Evolutionary conservation across 2,113 vertebrate genomes (phyloP).

Genomic region (Poecile atricapillus): DNA sequence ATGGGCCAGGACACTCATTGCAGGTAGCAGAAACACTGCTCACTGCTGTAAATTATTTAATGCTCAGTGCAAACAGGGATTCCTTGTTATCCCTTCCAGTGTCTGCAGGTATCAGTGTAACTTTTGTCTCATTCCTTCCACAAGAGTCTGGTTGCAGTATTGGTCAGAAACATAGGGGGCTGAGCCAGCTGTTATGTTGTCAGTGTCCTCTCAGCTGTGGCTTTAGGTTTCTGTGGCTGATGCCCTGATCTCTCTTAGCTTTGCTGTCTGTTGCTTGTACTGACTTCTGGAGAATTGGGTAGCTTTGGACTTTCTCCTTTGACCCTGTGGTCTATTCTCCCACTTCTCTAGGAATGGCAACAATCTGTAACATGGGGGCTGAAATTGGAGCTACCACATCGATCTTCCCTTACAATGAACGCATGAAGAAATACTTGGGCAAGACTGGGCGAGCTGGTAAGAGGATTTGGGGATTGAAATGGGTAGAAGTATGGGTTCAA

Average conservation of each 20-base stretch:
- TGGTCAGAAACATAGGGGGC: accelerated
- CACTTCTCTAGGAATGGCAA: slow-evolving; percentile 88
- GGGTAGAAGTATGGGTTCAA: neutral
- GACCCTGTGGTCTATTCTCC: neutral
- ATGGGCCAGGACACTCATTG: neutral
- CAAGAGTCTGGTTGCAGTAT: neutral
- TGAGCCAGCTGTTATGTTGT: neutral
- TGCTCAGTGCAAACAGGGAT: neutral
- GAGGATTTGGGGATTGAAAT: neutral
- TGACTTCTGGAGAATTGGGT: neutral
- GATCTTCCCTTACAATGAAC: slow-evolving; percentile 90
- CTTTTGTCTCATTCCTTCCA: neutral
- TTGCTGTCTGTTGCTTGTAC: neutral
- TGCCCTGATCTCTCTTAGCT: neutral
- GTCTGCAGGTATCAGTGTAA: neutral
- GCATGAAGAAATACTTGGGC: slow-evolving; percentile 91
- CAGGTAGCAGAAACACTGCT: neutral
- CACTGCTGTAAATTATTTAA: neutral
- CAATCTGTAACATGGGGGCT: slow-evolving; percentile 98
- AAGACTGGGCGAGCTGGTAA: slow-evolving; percentile 90
- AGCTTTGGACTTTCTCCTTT: neutral
- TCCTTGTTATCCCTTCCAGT: neutral
- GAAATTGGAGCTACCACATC: slow-evolving; percentile 98
- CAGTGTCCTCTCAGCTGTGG: neutral
- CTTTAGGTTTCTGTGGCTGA: neutral